Base-by-base conservation (phyloP, 1,140 invertebrate species). In the Cherax destructor region DNA sequence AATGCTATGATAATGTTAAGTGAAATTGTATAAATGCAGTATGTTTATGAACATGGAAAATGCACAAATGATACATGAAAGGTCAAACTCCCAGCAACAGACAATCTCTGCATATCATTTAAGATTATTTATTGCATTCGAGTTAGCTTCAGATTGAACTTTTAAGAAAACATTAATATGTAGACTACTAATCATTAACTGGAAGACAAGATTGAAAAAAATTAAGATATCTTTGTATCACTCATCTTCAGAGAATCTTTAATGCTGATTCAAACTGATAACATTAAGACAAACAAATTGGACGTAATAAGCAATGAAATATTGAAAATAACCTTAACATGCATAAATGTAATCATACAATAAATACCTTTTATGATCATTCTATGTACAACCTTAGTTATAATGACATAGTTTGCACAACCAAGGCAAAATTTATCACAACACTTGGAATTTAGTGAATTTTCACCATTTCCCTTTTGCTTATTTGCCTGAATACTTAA, bases 31-130 rank as follows among this genome's bases (percentile, higher is more conserved):
- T 41, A 41, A 41, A 41, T 41, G 30, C 30, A 56, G 13, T 56
- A 78, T 78, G 76, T 78, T 47, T 78, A 78, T 47, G n/a, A 78
- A 13, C 5, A 78, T 56, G 76, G 49, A 24, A 78, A 78, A 30
- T 30, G n/a, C 18, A 41, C 49, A 11, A 30, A 50, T 13, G 24
- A 24, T 41, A 47, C 76, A 16, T 78, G 24, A 16, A 77, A 13
- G 13, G 6, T 18, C 24, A 13, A 78, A 78, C 7, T 78, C 13
- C 49, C 30, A 50, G 4, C 76, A 78, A 78, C 30, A 78, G 7
- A 78, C 30, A 47, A 41, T 16, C 4, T 41, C 7, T 21, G n/a
- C 1, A 50, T 41, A 41, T 78, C 11, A 4, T 47, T 16, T 41
- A 41, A 13, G 30, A n/a, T 50, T 13, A 16, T 41, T 41, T 41